A percentile compares a stretch with the other conserved stretches of the same genome.
phyloP scores from a whole-genome alignment of 2,888 invertebrate species.

The Drosophila mercatorum region DNA sequence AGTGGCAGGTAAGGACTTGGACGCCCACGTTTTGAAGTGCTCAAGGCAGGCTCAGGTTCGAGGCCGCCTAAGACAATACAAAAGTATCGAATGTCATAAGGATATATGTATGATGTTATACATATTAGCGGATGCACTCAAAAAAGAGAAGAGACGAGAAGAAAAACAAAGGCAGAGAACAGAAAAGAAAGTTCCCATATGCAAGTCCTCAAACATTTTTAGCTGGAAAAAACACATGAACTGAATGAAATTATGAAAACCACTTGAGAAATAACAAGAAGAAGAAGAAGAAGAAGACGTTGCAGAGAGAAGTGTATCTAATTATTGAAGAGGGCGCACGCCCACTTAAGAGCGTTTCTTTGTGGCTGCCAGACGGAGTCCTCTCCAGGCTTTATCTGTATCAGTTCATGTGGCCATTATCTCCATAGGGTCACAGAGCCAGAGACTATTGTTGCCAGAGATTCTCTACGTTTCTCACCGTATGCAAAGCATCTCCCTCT shows the following conservation, averaged over 20 bases:
- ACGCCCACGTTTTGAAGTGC: conserved; percentile 59
- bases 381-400: conserved; percentile 12
- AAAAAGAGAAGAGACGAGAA: not conserved
- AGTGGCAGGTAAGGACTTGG: conserved; percentile 56
- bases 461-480: conserved; percentile 52
- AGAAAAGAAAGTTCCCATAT: conserved; percentile 61
- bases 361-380: conserved; percentile 36
- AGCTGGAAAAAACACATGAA: conserved; percentile 34
- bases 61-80: conserved; percentile 51
- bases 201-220: conserved; percentile 54
- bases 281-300: not conserved
- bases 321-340: conserved; percentile 66
- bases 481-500: conserved; percentile 41
- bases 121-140: conserved; percentile 38
- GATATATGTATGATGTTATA: conserved; percentile 45
- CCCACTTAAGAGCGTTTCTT: conserved; percentile 63
- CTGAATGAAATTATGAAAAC: conserved; percentile 44
- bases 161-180: not conserved
- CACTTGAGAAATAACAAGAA: conserved; percentile 49
- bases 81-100: conserved; percentile 74
- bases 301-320: conserved; percentile 53
- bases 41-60: conserved; percentile 27
- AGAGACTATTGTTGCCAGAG: conserved; percentile 11
- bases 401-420: conserved; percentile 47
- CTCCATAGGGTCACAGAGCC: conserved; percentile 30